Conservation (phyloP, 2,888 invertebrate genomes). For the Tiliacea aurago region DNA sequence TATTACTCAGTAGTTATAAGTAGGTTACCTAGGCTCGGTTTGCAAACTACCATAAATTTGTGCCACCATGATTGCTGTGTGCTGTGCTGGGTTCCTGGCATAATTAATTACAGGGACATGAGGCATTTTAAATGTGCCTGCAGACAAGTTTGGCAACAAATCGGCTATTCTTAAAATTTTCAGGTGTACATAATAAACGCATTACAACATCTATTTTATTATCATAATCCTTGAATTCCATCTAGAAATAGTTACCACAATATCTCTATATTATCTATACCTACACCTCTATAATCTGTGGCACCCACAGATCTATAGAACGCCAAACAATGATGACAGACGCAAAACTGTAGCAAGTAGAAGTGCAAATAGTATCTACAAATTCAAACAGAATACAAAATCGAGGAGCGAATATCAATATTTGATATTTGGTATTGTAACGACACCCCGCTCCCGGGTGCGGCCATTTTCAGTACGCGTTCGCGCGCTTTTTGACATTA, state of each 20-base stretch:
- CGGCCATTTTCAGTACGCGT: slow-evolving; percentile 71
- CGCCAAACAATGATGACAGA: slow-evolving; percentile 71
- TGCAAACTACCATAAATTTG: too few relatives aligned
- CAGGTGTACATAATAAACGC: too few relatives aligned
- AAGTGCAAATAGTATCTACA: slow-evolving; percentile 86
- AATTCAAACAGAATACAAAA: slow-evolving; percentile 89
- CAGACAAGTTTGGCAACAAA: too few relatives aligned
- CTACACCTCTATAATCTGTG: slow-evolving; percentile 47
- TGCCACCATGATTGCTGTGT: too few relatives aligned
- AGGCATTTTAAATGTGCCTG: too few relatives aligned
- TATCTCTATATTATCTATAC: slow-evolving; percentile 7
- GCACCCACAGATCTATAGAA: slow-evolving; percentile 52
- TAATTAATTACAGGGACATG: too few relatives aligned
- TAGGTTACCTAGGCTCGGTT: too few relatives aligned
- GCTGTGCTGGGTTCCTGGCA: too few relatives aligned
- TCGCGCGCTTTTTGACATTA: slow-evolving; percentile 68
- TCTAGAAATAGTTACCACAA: neutral
- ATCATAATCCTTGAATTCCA: too few relatives aligned
- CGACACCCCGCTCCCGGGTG: slow-evolving; percentile 76
- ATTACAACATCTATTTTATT: too few relatives aligned
- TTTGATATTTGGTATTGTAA: slow-evolving; percentile 90
- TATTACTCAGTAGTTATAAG: too few relatives aligned
- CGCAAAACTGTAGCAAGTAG: slow-evolving; percentile 78
- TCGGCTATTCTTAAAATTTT: too few relatives aligned
- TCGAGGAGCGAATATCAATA: slow-evolving; percentile 87